A percentile compares a stretch with the other conserved stretches of the same genome.
Evolutionary conservation across 2,888 invertebrate genomes (phyloP).

Genomic region (Nymphalis urticae): DNA sequence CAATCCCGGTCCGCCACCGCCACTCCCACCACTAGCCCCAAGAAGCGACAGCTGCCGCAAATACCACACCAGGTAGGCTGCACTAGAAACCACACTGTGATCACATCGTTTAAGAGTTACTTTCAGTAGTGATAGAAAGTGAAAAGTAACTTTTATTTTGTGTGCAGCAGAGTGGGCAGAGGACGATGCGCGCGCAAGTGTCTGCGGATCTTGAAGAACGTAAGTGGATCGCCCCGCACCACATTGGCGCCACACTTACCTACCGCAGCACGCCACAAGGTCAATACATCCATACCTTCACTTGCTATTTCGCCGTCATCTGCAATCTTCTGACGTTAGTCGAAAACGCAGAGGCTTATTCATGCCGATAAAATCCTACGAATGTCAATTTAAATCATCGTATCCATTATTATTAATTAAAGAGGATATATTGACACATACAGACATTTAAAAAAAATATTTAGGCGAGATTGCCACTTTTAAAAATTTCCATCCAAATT

Average conservation of each 20-base stretch:
- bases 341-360: neutral
- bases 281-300: constrained; percentile 75
- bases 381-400: neutral
- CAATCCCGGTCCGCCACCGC: constrained; percentile 94
- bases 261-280: constrained; percentile 90
- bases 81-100: neutral
- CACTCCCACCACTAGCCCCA: constrained; percentile 96
- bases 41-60: constrained; percentile 97
- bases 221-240: constrained; percentile 85
- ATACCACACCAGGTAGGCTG: constrained; percentile 87
- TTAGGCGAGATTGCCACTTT: too few species aligned
- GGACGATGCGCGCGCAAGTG: constrained; percentile 86
- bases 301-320: constrained; percentile 40
- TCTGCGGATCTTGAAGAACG: constrained; percentile 89
- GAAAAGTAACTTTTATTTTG: neutral
- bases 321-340: constrained; percentile 14
- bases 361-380: neutral
- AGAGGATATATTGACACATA: neutral
- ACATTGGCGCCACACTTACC: constrained; percentile 89
- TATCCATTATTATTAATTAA: neutral
- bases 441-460: neutral
- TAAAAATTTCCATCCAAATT: constrained; percentile 18
- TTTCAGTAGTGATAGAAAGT: neutral
- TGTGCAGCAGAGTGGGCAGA: constrained; percentile 77
- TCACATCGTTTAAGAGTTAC: neutral